A percentile compares a stretch with the other conserved stretches of the same genome.
These are phyloP conservation scores for Alouatta caraya DNA, from an alignment of 2,797 vertebrate genomes.

Conservation along the genomic window DNA sequence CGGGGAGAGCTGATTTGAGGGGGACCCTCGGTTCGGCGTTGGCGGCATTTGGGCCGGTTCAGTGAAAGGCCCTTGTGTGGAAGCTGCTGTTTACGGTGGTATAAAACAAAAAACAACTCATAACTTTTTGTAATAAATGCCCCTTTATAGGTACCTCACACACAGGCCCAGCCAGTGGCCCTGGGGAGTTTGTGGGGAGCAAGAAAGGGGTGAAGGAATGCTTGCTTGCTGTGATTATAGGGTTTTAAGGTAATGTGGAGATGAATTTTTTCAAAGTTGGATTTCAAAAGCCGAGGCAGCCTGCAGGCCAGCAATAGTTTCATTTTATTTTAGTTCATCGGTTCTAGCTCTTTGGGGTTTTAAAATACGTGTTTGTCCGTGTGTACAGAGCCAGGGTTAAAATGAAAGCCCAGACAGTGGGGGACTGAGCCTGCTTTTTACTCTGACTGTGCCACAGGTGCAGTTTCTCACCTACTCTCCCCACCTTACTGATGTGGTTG, in stretches of 20 bases:
- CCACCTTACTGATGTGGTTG: background rate
- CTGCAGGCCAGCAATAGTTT: background rate
- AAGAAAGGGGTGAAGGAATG: slow-evolving; percentile 8
- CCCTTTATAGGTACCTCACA: slow-evolving; percentile 49
- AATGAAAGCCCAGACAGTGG: background rate
- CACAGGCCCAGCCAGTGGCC: background rate
- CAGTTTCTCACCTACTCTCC: background rate
- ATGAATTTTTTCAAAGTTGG: slow-evolving; percentile 53
- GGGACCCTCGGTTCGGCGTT: background rate
- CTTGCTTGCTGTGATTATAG: background rate
- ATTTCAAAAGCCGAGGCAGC: background rate
- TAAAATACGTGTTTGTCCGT: background rate
- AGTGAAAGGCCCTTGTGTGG: background rate
- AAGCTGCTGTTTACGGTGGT: slow-evolving; percentile 44
- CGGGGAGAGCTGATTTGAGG: background rate
- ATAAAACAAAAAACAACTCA: slow-evolving; percentile 41
- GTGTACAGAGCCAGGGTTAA: background rate
- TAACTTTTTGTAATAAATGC: slow-evolving; percentile 43
- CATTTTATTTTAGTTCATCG: background rate
- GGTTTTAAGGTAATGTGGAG: slow-evolving; percentile 35
- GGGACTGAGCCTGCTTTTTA: background rate
- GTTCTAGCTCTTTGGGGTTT: background rate
- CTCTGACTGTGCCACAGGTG: background rate
- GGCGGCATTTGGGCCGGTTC: background rate
- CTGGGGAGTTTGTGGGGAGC: slow-evolving; percentile 23